A percentile compares a stretch with the other conserved stretches of the same genome.
These are phyloP conservation scores for Apamea sordens DNA, from an alignment of 2,888 invertebrate genomes.

Conservation along the genomic window DNA sequence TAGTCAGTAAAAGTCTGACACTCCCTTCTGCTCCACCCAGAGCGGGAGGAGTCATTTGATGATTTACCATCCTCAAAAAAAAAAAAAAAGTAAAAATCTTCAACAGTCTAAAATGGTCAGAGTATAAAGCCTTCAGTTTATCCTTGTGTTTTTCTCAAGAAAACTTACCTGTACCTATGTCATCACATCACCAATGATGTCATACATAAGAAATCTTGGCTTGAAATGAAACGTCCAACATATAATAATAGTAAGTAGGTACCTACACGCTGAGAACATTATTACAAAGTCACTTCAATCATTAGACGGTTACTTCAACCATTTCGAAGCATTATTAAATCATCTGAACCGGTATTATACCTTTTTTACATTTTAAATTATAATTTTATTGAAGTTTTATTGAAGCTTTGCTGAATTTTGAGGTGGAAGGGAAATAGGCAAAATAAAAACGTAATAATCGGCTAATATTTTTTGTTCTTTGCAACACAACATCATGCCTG, in stretches of 20 bases:
- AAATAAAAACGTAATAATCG: background rate
- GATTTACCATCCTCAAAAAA: too few relatives aligned
- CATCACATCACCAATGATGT: constrained; percentile 28
- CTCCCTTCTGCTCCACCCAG: too few relatives aligned
- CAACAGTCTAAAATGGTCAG: background rate
- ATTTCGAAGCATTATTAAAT: constrained; percentile 21
- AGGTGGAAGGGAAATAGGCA: background rate
- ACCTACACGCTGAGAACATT: background rate
- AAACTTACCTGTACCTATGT: background rate
- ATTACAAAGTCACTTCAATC: background rate
- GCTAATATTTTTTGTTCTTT: background rate
- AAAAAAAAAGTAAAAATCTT: background rate
- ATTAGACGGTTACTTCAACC: background rate
- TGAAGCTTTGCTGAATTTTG: too few relatives aligned
- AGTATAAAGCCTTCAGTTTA: background rate
- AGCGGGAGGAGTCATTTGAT: too few relatives aligned
- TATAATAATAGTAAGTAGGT: constrained; percentile 3
- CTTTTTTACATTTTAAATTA: background rate
- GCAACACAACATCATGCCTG: background rate
- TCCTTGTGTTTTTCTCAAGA: background rate
- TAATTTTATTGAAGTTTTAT: constrained; percentile 1
- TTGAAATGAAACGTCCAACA: constrained; percentile 3
- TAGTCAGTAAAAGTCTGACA: too few relatives aligned
- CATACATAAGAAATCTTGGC: constrained; percentile 15
- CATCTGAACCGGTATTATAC: background rate